phyloP scores from a whole-genome alignment of 2,888 invertebrate species.

The Sinodicranocentrus sp. region DNA sequence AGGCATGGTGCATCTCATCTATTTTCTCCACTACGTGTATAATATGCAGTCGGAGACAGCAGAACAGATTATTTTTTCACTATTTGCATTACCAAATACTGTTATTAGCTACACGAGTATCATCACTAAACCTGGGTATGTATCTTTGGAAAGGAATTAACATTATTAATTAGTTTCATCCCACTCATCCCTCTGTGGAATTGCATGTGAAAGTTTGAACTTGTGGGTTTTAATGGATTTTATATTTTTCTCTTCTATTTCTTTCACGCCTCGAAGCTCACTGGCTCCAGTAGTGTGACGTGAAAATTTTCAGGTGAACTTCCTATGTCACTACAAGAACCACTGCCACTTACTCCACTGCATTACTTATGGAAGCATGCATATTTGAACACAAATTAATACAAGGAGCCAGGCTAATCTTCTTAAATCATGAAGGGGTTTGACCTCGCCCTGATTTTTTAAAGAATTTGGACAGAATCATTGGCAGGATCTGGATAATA shows the following conservation, averaged over 20 bases:
- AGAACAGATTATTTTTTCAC: not conserved
- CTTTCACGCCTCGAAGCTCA: slow-evolving; percentile 33
- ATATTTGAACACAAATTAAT: slow-evolving; percentile 40
- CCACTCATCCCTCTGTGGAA: slow-evolving; percentile 7
- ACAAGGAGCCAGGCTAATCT: slow-evolving; percentile 63
- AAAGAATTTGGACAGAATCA: slow-evolving; percentile 23
- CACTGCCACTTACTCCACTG: too few species aligned
- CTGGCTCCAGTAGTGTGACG: slow-evolving; percentile 9
- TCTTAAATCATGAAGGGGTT: slow-evolving; percentile 59
- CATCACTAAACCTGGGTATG: slow-evolving; percentile 1
- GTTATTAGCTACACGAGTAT: not conserved
- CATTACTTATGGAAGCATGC: not conserved
- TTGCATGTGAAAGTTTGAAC: not conserved
- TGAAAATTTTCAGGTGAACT: not conserved
- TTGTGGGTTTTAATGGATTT: slow-evolving; percentile 32
- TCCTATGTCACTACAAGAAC: not conserved
- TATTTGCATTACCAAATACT: slow-evolving; percentile 23
- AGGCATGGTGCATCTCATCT: too few species aligned
- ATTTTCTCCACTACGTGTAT: too few species aligned
- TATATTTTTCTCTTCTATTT: slow-evolving; percentile 1
- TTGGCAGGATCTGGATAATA: not conserved
- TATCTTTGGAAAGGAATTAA: slow-evolving; percentile 41
- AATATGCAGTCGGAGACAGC: too few species aligned
- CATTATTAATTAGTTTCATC: slow-evolving; percentile 61
- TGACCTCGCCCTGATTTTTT: slow-evolving; percentile 47